Evolutionary conservation across 1,140 invertebrate species (phyloP).

Genomic region (Thalassaphorura encarpata): DNA sequence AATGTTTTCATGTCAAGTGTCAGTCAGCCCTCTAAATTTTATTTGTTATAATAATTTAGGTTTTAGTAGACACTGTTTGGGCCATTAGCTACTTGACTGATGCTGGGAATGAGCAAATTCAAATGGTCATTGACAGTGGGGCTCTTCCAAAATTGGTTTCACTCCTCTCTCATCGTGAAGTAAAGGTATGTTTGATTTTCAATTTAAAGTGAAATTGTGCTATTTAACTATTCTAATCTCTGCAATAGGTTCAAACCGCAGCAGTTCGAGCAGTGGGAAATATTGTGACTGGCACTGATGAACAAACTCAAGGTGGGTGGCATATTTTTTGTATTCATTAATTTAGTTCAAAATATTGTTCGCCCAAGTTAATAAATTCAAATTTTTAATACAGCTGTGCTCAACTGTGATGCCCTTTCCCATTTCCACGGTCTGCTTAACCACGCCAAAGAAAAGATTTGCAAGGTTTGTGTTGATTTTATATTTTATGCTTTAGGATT

Average conservation of each 20-base stretch:
- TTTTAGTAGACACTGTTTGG: constrained; percentile 98
- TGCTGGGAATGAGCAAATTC: constrained; percentile 96
- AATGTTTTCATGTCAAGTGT: background rate
- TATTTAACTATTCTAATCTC: constrained; percentile 2
- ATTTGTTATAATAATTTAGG: constrained; percentile 47
- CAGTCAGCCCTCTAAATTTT: background rate
- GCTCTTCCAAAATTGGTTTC: constrained; percentile 92
- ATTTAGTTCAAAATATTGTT: no score
- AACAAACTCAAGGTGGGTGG: constrained; percentile 98
- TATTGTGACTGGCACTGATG: constrained; percentile 97
- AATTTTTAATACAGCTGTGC: no score
- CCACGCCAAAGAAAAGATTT: constrained; percentile 76
- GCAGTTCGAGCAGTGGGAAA: constrained; percentile 94
- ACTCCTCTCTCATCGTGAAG: constrained; percentile 87
- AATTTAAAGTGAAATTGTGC: background rate
- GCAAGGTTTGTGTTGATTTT: constrained; percentile 41
- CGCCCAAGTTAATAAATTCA: no score
- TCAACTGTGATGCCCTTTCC: constrained; percentile 83
- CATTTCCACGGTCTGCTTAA: constrained; percentile 82
- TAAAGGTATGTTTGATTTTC: constrained; percentile 55
- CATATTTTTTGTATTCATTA: no score
- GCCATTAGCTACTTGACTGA: constrained; percentile 97
- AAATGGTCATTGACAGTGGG: constrained; percentile 94
- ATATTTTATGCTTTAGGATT: background rate
- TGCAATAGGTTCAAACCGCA: constrained; percentile 71